Evolutionary conservation across 2,888 invertebrate genomes (phyloP), one percentile per base, ranked within the genome.

Genomic region (Cosmopolites sordidus): DNA sequence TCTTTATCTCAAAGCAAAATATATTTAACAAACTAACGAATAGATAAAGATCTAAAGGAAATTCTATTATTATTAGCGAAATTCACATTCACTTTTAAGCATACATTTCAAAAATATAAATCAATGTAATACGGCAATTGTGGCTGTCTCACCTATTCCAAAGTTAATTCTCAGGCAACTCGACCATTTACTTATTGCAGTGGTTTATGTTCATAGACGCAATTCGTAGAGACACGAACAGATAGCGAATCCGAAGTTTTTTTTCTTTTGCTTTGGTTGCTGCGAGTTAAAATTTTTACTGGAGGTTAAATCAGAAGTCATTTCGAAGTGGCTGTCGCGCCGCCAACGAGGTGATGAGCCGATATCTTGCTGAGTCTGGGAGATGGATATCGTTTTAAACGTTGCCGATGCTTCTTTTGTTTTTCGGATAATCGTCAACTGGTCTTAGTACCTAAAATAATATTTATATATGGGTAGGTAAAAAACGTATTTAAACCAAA

Each of bases 321-420:
- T 62, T 62, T 61, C 58, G 62, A 65, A 62, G 64, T 64, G 63
- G 55, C 52, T 54, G 62, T 60, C 56, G 33, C 60, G 64, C 64
- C 63, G 62, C 64, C 62, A 61, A 58, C 54, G 62, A 64, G 63
- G 63, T 64, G 64, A 64, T 64, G 64, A 64, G 63, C 55, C 58
- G 63, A 45, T 49, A 55, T 60, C 66, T 61, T 59, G 66, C 66
- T 64, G 66, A 37, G 64, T 12, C 51, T 16, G 16, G 55, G 52
- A 64, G 64, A 65, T 64, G 62, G 58, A 58, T 65, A 64, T 64
- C 65, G 59, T 54, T 48, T 43, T 52, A 47, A 46, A 41, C 27
- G 41, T 43, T 33, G 46, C 40, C 16, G 42, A 17, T 27, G 14
- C 16, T 42, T 40, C 37, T 43, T 11, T 44, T 11, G 4, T 6